Conservation (phyloP, 2,113 vertebrate species). For the Stigmatopora argus region DNA sequence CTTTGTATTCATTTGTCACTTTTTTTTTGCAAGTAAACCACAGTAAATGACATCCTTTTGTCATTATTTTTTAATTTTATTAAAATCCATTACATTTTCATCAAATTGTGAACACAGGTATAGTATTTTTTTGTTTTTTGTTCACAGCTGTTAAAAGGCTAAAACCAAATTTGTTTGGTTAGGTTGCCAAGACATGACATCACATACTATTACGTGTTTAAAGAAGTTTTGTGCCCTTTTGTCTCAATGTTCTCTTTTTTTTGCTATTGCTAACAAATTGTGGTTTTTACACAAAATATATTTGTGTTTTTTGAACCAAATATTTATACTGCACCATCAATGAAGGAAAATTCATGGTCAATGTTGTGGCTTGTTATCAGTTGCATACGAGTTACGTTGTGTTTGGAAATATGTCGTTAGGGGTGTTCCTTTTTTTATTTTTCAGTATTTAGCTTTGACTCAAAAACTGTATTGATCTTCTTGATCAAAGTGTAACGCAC, state of each 20-base stretch:
- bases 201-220: background rate
- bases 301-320: background rate
- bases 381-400: conserved; percentile 6
- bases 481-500: background rate
- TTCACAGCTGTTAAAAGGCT: too few relatives aligned
- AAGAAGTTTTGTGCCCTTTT: background rate
- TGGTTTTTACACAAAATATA: background rate
- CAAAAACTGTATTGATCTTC: background rate
- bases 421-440: too few relatives aligned
- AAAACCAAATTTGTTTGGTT: too few relatives aligned
- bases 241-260: background rate
- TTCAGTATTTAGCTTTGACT: background rate
- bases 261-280: background rate
- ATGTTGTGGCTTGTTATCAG: background rate
- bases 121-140: too few relatives aligned
- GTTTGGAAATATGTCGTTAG: background rate
- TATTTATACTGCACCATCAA: background rate
- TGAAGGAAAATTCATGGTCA: background rate
- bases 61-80: too few relatives aligned
- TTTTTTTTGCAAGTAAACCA: too few relatives aligned
- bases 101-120: too few relatives aligned
- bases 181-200: too few relatives aligned
- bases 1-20: too few relatives aligned
- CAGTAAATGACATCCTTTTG: too few relatives aligned
- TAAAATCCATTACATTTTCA: too few relatives aligned